phyloP scores from a whole-genome alignment of 2,888 invertebrate species.

The Napeogenes inachia region DNA sequence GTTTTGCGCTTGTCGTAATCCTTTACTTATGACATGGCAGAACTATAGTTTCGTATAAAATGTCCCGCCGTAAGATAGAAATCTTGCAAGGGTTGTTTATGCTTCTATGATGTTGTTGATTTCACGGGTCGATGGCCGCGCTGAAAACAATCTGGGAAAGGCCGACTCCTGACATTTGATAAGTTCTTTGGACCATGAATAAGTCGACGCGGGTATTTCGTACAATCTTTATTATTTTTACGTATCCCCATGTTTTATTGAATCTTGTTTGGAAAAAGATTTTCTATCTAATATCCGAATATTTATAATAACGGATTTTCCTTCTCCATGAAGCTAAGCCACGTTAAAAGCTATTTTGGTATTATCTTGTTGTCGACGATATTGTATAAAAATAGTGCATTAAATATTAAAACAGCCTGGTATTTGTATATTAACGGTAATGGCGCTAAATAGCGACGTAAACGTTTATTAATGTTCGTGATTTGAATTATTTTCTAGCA shows the following conservation, averaged over 20 bases:
- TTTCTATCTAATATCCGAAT: too few species aligned
- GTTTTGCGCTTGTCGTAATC: slow-evolving; percentile 3
- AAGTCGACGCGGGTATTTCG: slow-evolving; percentile 37
- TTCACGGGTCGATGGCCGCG: slow-evolving; percentile 56
- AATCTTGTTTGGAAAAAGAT: neutral
- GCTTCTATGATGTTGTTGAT: slow-evolving; percentile 52
- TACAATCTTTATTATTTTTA: slow-evolving; percentile 39
- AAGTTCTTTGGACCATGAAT: slow-evolving; percentile 61
- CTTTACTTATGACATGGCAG: slow-evolving; percentile 17
- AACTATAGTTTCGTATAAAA: slow-evolving; percentile 35
- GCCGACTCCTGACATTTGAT: slow-evolving; percentile 67
- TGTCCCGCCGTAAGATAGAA: slow-evolving; percentile 38
- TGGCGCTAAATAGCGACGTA: slow-evolving; percentile 58
- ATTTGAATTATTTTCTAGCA: slow-evolving; percentile 48
- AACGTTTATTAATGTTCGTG: slow-evolving; percentile 63
- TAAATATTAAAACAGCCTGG: slow-evolving; percentile 19
- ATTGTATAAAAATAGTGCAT: neutral
- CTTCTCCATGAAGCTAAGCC: too few species aligned
- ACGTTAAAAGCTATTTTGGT: too few species aligned
- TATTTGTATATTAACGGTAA: slow-evolving; percentile 66
- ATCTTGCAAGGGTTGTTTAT: slow-evolving; percentile 51
- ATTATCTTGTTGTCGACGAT: neutral
- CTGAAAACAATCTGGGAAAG: slow-evolving; percentile 58
- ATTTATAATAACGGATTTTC: too few species aligned
- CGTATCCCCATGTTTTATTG: slow-evolving; percentile 17